Base-by-base conservation (phyloP, 2,797 vertebrate species). In the Austrolebias charrua region DNA sequence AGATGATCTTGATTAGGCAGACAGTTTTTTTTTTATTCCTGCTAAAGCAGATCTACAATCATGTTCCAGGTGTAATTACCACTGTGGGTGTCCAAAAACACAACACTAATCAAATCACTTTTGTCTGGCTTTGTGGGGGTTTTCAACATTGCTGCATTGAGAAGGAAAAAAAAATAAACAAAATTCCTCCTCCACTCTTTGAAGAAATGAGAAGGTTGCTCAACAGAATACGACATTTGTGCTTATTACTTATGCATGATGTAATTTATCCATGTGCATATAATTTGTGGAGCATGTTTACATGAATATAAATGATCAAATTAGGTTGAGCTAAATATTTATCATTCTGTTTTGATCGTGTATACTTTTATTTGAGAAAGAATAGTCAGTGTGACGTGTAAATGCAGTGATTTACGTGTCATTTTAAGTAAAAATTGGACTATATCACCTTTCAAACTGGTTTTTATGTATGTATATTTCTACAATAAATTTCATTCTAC, bases 61-160 rank as follows among this genome's bases (percentile, higher is more conserved):
- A 77, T 75, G 73, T 79, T 72, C 53, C 64, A 74, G 68, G 43
- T 78, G 51, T 65, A 77, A 83, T 88, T 85, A 82, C 74, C 75
- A 75, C 51, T 68, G 82, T 84, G 71, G 70, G 80, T 75, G 74
- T 88, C 75, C 59, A 60, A 73, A 40, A 75, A 73, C 73, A 69
- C 73, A 71, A 63, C 50, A 44, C 55, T 80, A 84, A 81, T 83
- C 62, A 73, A 71, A 83, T 76, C 65, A 73, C 73, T 77, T 60
- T 79, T 76, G 79, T 81, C 73, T 88, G 71, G 54, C 54, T 70
- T 75, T 59, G 53, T 81, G 66, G 52, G 55, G 63, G 78, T 83
- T 75, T 55, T 71, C 76, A 56, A 58, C 46, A 2, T 15, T 35
- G 24, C 61, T 67, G 47, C 24, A 59, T 31, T 71, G 46, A 10